Percentiles rank a stretch among this genome's conserved stretches.
Evolutionary conservation across 2,888 invertebrate genomes (phyloP).

Genomic region (Drosophila picticornis): DNA sequence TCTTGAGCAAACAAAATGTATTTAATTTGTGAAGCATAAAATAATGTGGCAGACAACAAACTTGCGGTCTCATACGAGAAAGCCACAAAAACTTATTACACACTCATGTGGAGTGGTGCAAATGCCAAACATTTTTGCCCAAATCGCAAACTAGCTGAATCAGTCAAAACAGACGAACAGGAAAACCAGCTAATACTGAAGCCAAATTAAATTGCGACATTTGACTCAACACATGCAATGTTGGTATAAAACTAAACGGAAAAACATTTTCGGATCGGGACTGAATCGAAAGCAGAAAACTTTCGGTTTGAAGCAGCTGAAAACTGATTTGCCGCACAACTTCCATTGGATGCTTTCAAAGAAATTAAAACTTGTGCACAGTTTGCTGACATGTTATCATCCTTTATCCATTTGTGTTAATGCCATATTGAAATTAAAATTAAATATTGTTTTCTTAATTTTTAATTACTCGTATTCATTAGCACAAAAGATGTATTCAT

Average conservation of each 20-base stretch:
- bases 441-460: background rate
- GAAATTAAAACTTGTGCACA: slow-evolving; percentile 36
- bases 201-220: slow-evolving; percentile 63
- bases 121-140: slow-evolving; percentile 17
- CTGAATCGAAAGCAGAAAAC: slow-evolving; percentile 31
- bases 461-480: background rate
- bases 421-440: slow-evolving; percentile 14
- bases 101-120: slow-evolving; percentile 16
- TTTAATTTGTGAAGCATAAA: slow-evolving; percentile 68
- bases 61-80: slow-evolving; percentile 41
- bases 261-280: slow-evolving; percentile 28
- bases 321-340: slow-evolving; percentile 28
- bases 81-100: slow-evolving; percentile 64
- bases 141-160: slow-evolving; percentile 14
- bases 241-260: slow-evolving; percentile 6
- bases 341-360: slow-evolving; percentile 27
- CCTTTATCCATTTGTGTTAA: slow-evolving; percentile 2
- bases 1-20: slow-evolving; percentile 52
- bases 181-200: slow-evolving; percentile 44
- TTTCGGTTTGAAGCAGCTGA: slow-evolving; percentile 12
- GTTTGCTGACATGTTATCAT: slow-evolving; percentile 28
- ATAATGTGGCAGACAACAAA: slow-evolving; percentile 60
- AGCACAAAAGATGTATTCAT: too few relatives aligned
- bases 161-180: slow-evolving; percentile 8
- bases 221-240: slow-evolving; percentile 52